A percentile compares a stretch with the other conserved stretches of the same genome.
Conservation (phyloP, 1,140 invertebrate genomes). For the Apis laboriosa region DNA sequence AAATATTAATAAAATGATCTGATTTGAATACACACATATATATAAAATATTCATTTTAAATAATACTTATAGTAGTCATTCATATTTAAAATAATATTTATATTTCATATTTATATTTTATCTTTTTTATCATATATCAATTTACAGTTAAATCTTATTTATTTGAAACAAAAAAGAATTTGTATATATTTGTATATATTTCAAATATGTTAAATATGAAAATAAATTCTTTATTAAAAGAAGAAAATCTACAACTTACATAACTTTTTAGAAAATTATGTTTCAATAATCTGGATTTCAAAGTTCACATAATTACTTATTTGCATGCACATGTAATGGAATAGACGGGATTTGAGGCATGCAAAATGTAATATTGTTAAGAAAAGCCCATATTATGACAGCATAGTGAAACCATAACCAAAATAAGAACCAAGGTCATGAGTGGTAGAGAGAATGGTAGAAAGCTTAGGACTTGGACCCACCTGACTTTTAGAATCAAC, state of each 20-base stretch:
- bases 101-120: not conserved
- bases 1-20: not conserved
- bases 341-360: constrained; percentile 43
- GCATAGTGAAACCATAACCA: constrained; percentile 56
- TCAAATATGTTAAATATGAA: not conserved
- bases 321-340: constrained; percentile 28
- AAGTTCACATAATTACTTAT: not conserved
- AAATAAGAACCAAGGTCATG: constrained; percentile 67
- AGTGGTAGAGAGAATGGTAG: constrained; percentile 65
- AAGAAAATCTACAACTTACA: not conserved
- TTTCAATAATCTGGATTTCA: not conserved
- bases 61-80: not conserved
- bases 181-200: not conserved
- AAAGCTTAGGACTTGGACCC: constrained; percentile 79
- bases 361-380: constrained; percentile 52
- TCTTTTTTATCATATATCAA: not conserved
- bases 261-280: not conserved
- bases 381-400: constrained; percentile 55
- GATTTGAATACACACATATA: not conserved
- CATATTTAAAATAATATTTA: not conserved
- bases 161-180: not conserved
- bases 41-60: not conserved
- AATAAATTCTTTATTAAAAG: not conserved
- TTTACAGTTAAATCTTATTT: not conserved
- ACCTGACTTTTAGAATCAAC: constrained; percentile 84